Percentiles rank a stretch among this genome's conserved stretches.
Evolutionary conservation across 2,113 vertebrate genomes (phyloP).

Genomic region (Pantherophis guttatus): DNA sequence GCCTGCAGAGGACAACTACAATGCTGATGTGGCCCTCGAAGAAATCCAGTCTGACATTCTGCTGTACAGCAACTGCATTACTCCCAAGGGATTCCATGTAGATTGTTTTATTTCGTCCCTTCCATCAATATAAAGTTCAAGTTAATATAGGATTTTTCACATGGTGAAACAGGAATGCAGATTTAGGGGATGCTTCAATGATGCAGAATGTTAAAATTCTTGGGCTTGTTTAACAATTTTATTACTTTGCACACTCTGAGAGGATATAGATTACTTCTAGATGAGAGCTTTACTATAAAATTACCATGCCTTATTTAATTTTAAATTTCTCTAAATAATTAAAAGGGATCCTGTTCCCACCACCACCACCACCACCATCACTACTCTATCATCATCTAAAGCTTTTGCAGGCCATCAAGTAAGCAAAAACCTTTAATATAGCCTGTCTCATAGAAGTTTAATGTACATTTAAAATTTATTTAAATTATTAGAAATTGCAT

Average conservation of each 20-base stretch:
- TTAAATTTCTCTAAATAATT: neutral
- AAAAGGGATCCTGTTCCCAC: neutral
- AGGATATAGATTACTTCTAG: neutral
- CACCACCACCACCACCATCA: neutral
- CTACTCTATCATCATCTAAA: neutral
- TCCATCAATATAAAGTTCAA: neutral
- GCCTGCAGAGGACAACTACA: too few species aligned
- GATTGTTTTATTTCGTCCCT: neutral
- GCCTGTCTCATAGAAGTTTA: neutral
- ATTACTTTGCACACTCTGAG: neutral
- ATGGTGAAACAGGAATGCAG: neutral
- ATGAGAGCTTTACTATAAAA: neutral
- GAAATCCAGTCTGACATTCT: neutral
- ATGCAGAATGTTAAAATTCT: neutral
- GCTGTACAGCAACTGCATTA: neutral
- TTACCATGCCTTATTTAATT: neutral
- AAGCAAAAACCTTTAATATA: neutral
- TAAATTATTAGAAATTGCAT: neutral
- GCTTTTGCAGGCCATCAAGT: neutral
- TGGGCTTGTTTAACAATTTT: neutral
- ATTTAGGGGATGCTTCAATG: neutral
- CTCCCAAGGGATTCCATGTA: neutral
- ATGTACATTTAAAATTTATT: neutral
- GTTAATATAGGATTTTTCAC: neutral
- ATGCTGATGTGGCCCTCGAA: too few species aligned